phyloP scores from a whole-genome alignment of 2,797 vertebrate genomes.

The Rhyacichthys aspro region DNA sequence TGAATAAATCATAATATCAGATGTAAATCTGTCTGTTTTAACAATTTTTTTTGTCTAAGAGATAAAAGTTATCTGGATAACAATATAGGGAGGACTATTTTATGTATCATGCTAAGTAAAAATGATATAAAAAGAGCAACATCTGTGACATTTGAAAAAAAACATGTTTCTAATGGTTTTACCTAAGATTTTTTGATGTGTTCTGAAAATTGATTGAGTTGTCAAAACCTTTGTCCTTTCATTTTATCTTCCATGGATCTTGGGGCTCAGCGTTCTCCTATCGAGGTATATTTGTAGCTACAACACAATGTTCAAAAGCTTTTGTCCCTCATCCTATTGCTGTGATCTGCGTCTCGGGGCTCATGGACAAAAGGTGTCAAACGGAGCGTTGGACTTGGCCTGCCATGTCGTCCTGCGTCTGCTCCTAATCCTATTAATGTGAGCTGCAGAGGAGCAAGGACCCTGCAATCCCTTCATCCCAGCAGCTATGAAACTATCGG shows the following conservation, averaged over 20 bases:
- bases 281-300: slow-evolving; percentile 73
- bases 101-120: too few relatives aligned
- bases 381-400: slow-evolving; percentile 70
- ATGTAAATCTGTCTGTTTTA: too few relatives aligned
- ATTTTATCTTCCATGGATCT: slow-evolving; percentile 44
- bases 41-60: too few relatives aligned
- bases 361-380: slow-evolving; percentile 78
- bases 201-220: slow-evolving; percentile 59
- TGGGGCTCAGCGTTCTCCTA: slow-evolving; percentile 59
- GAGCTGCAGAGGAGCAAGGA: slow-evolving; percentile 53
- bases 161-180: neutral
- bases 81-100: too few relatives aligned
- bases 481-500: slow-evolving; percentile 44
- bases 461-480: slow-evolving; percentile 52
- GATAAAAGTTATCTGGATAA: too few relatives aligned
- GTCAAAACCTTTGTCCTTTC: slow-evolving; percentile 50
- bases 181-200: neutral
- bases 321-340: slow-evolving; percentile 73
- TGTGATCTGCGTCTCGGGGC: slow-evolving; percentile 66
- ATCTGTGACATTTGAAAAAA: neutral
- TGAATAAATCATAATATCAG: too few relatives aligned
- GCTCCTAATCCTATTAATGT: slow-evolving; percentile 80
- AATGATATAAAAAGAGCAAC: neutral
- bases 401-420: slow-evolving; percentile 61
- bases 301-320: slow-evolving; percentile 71